Evolutionary conservation across 2,113 vertebrate genomes (phyloP).

Genomic region (Pogonocichla stellata): DNA sequence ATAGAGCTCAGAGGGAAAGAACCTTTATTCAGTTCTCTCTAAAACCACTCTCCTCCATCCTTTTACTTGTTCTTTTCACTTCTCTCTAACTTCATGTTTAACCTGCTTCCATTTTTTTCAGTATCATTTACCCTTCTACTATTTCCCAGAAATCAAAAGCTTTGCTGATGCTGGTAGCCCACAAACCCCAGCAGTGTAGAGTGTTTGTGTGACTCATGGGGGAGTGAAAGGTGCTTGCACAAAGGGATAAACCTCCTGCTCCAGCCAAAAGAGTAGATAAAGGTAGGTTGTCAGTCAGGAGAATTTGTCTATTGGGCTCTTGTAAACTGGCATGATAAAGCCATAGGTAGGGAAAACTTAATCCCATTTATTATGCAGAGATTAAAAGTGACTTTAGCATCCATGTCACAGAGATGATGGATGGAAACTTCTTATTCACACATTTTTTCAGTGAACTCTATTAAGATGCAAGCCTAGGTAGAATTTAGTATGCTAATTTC

Average conservation of each 20-base stretch:
- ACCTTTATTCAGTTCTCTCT: background rate
- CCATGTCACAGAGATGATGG: conserved; percentile 33
- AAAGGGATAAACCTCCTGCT: background rate
- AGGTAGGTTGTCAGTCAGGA: background rate
- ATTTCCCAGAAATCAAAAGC: background rate
- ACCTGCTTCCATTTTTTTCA: background rate
- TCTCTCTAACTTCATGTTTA: background rate
- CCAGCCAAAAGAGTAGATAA: background rate
- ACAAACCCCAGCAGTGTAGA: background rate
- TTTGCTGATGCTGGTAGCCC: background rate
- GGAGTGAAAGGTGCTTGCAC: background rate
- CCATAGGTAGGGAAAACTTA: conserved; percentile 2
- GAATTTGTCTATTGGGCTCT: background rate
- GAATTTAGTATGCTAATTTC: conserved; percentile 22
- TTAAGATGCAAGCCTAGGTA: background rate
- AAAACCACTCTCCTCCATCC: background rate
- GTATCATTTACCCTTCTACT: background rate
- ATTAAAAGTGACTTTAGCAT: conserved; percentile 49
- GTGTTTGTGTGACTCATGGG: background rate
- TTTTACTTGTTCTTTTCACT: background rate
- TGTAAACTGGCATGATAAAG: background rate
- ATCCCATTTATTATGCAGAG: conserved; percentile 43
- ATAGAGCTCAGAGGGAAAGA: background rate
- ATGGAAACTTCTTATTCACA: conserved; percentile 33
- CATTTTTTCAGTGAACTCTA: conserved; percentile 42